Evolutionary conservation across 1,140 invertebrate genomes (phyloP).

Genomic region (Dendrolimus kikuchii): DNA sequence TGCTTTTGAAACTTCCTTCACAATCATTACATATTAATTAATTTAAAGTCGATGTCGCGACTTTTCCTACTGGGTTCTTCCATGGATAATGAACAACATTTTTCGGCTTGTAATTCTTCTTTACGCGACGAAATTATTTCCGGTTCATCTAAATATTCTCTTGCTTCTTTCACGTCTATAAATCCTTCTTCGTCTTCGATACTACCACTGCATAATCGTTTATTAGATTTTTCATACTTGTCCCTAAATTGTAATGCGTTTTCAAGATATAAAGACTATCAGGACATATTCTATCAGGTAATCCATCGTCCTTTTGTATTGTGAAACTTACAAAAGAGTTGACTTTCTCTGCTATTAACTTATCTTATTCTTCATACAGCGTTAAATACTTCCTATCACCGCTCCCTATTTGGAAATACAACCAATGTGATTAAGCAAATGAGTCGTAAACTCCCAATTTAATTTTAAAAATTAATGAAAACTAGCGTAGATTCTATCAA

Average conservation of each 20-base stretch:
- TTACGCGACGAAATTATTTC: neutral
- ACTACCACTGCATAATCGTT: conserved; percentile 9
- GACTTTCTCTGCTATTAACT: conserved; percentile 35
- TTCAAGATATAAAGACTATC: conserved; percentile 36
- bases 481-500: too few relatives aligned
- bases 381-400: conserved; percentile 18
- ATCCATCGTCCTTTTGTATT: conserved; percentile 37
- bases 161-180: neutral
- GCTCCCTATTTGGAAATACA: conserved; percentile 15
- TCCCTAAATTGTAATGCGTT: conserved; percentile 41
- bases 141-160: neutral
- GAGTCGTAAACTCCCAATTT: too few relatives aligned
- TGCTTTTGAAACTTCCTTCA: conserved; percentile 43
- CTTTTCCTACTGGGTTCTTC: conserved; percentile 14
- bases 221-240: conserved; percentile 44
- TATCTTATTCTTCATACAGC: conserved; percentile 36
- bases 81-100: conserved; percentile 1
- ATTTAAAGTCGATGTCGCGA: conserved; percentile 24
- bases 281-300: conserved; percentile 46
- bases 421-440: too few relatives aligned
- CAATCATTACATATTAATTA: conserved; percentile 52
- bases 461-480: too few relatives aligned
- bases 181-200: neutral
- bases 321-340: conserved; percentile 36
- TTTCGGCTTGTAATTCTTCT: neutral